Conservation (phyloP, 1,140 invertebrate species). For the Drosophila lacteicornis region DNA sequence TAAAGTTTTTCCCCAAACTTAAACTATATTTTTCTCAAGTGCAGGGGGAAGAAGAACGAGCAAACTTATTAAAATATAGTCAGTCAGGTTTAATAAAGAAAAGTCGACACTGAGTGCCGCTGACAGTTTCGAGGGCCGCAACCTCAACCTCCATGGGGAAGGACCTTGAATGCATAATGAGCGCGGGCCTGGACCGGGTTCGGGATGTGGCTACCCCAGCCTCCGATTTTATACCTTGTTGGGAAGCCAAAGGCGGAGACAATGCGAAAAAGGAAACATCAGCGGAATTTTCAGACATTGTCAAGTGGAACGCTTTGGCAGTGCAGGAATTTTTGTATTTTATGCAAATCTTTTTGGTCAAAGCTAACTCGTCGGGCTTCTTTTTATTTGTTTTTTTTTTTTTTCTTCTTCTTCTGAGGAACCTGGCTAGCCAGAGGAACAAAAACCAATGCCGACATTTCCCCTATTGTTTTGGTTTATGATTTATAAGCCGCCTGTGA, state of each 20-base stretch:
- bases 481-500: slow-evolving; percentile 63
- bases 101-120: slow-evolving; percentile 66
- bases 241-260: slow-evolving; percentile 45
- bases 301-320: slow-evolving; percentile 61
- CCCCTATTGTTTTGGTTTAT: slow-evolving; percentile 65
- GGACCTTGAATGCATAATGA: slow-evolving; percentile 84
- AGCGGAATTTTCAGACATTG: slow-evolving; percentile 79
- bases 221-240: slow-evolving; percentile 25
- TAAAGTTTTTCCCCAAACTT: neutral
- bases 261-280: slow-evolving; percentile 73
- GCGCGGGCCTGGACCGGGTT: slow-evolving; percentile 13
- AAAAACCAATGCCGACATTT: slow-evolving; percentile 27
- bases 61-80: slow-evolving; percentile 67
- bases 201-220: neutral
- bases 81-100: slow-evolving; percentile 80
- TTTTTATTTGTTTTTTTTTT: slow-evolving; percentile 14
- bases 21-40: slow-evolving; percentile 3
- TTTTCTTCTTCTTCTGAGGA: slow-evolving; percentile 41
- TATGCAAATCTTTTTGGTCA: slow-evolving; percentile 67
- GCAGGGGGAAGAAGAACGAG: slow-evolving; percentile 24
- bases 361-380: slow-evolving; percentile 18
- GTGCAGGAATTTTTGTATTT: slow-evolving; percentile 72
- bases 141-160: slow-evolving; percentile 63
- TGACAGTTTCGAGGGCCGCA: slow-evolving; percentile 72
- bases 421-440: slow-evolving; percentile 5